A percentile compares a stretch with the other conserved stretches of the same genome.
Conservation (phyloP, 2,888 invertebrate genomes). For the Ectobius pallidus region DNA sequence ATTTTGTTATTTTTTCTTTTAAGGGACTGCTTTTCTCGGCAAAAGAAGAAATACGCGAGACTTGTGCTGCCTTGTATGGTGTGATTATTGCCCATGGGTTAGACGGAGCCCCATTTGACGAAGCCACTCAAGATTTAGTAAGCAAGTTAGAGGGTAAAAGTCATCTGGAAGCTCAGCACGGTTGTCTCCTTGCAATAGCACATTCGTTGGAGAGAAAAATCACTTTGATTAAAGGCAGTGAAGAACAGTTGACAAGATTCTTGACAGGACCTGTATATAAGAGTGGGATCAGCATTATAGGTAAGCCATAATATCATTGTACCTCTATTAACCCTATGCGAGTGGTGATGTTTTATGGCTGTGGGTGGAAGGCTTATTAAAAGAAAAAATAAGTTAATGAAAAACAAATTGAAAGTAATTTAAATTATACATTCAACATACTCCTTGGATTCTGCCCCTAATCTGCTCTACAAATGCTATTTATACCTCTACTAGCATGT, state of each 20-base stretch:
- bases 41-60: conserved; percentile 77
- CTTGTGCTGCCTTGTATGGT: conserved; percentile 76
- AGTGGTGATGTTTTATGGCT: no score
- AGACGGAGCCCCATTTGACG: conserved; percentile 59
- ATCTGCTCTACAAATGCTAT: no score
- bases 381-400: no score
- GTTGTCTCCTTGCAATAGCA: conserved; percentile 74
- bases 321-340: no score
- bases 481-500: no score
- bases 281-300: conserved; percentile 63
- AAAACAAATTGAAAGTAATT: no score
- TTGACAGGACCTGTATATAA: conserved; percentile 65
- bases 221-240: conserved; percentile 54
- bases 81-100: conserved; percentile 68
- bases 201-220: conserved; percentile 73
- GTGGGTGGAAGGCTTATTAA: no score
- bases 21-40: conserved; percentile 69
- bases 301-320: no score
- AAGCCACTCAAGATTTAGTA: conserved; percentile 60
- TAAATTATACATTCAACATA: no score
- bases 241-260: conserved; percentile 52
- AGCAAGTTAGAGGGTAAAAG: background rate
- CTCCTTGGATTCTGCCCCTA: no score
- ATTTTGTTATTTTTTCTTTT: no score
- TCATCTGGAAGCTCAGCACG: conserved; percentile 74